Percentiles rank a stretch among this genome's conserved stretches.
Conservation (phyloP, 2,113 vertebrate species). For the Caranx melampygus region DNA sequence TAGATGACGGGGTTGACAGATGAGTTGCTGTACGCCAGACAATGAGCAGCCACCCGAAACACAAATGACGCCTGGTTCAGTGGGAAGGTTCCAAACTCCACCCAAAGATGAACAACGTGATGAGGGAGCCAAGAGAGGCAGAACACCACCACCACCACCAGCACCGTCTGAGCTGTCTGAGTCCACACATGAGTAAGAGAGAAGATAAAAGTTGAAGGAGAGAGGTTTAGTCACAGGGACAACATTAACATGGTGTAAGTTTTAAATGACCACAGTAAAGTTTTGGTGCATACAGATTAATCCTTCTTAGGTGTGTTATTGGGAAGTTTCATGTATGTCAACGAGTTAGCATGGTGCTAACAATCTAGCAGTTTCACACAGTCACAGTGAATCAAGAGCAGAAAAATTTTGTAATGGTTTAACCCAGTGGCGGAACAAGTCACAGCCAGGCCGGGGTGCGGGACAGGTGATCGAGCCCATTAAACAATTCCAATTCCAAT, state of each 20-base stretch:
- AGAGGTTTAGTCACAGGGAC: conserved; percentile 16
- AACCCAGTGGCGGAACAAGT: no score
- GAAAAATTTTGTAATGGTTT: no score
- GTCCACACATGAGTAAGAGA: conserved; percentile 12
- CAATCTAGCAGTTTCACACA: background rate
- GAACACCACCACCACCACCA: conserved; percentile 98
- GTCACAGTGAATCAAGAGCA: no score
- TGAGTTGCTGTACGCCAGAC: conserved; percentile 98
- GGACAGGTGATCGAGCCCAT: no score
- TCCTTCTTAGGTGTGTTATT: background rate
- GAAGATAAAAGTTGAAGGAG: background rate
- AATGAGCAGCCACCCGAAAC: conserved; percentile 92
- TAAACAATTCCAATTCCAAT: no score
- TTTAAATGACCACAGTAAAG: background rate
- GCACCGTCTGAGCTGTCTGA: conserved; percentile 96
- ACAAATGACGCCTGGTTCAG: conserved; percentile 95
- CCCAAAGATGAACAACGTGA: conserved; percentile 95
- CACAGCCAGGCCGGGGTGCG: no score
- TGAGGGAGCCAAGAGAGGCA: conserved; percentile 98
- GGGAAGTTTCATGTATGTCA: background rate
- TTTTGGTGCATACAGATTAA: background rate
- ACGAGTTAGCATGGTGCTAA: background rate
- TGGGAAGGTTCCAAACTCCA: conserved; percentile 94
- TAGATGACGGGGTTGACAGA: conserved; percentile 99
- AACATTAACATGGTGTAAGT: background rate